Percentiles rank a stretch among this genome's conserved stretches.
Evolutionary conservation across 2,797 vertebrate species (phyloP).

Genomic region (Macroramphosus scolopax): DNA sequence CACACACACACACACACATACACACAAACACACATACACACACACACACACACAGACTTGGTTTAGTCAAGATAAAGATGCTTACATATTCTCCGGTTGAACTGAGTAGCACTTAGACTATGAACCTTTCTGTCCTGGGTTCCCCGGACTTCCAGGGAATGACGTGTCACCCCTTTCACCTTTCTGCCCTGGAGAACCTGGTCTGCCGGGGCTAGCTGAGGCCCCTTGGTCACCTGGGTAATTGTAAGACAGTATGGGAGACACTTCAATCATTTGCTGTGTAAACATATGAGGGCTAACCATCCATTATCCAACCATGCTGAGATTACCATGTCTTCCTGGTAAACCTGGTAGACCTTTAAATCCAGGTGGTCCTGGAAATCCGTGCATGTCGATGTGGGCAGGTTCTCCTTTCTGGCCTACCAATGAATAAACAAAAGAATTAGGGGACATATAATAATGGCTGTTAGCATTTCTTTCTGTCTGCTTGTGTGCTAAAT

Average conservation of each 20-base stretch:
- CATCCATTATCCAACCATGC: not conserved
- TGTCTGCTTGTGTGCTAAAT: not conserved
- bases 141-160: constrained; percentile 29
- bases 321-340: constrained; percentile 56
- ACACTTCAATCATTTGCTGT: not conserved
- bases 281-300: not conserved
- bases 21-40: not conserved
- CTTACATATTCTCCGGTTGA: no score
- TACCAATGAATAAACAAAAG: constrained; percentile 12
- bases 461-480: not conserved
- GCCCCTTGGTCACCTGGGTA: constrained; percentile 53
- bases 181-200: constrained; percentile 58
- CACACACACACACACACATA: constrained; percentile 9
- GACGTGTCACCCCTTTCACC: constrained; percentile 37
- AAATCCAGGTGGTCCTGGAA: constrained; percentile 57
- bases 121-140: constrained; percentile 59
- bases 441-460: not conserved
- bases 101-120: constrained; percentile 16
- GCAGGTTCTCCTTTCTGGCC: constrained; percentile 70
- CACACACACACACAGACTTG: no score
- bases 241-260: constrained; percentile 13
- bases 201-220: constrained; percentile 37
- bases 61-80: no score
- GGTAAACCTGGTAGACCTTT: constrained; percentile 51
- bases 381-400: constrained; percentile 6